These are phyloP conservation scores for Leucophenga montana DNA, from an alignment of 2,888 invertebrate genomes.

Conservation along the genomic window DNA sequence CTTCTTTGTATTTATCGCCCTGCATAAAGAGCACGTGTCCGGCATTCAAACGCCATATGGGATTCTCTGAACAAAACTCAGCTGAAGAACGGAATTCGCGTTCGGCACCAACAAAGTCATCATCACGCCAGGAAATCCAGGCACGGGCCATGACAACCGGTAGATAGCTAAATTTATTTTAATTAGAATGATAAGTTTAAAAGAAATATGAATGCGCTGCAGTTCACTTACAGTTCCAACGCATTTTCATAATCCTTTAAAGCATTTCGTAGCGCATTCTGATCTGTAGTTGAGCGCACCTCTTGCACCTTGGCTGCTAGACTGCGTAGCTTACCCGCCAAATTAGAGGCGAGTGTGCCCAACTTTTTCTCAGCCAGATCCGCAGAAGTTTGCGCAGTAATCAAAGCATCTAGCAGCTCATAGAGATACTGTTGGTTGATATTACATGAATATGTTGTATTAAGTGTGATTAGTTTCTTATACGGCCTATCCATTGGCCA, in stretches of 20 bases:
- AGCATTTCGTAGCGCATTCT: slow-evolving; percentile 89
- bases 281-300: slow-evolving; percentile 89
- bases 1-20: slow-evolving; percentile 98
- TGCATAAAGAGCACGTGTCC: slow-evolving; percentile 99
- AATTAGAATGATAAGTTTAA: background rate
- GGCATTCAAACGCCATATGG: slow-evolving; percentile 97
- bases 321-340: slow-evolving; percentile 91
- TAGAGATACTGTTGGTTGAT: slow-evolving; percentile 85
- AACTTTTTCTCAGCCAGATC: slow-evolving; percentile 97
- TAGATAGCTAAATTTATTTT: slow-evolving; percentile 79
- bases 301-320: slow-evolving; percentile 96
- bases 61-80: slow-evolving; percentile 98
- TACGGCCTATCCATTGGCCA: too few species aligned
- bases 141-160: slow-evolving; percentile 99
- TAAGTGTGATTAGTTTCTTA: too few species aligned
- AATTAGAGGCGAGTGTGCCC: slow-evolving; percentile 92
- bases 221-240: slow-evolving; percentile 78
- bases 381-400: slow-evolving; percentile 96
- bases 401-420: slow-evolving; percentile 96
- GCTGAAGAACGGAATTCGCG: slow-evolving; percentile 97
- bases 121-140: slow-evolving; percentile 98
- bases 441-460: too few species aligned
- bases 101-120: slow-evolving; percentile 96
- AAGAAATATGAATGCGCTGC: background rate
- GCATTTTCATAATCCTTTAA: slow-evolving; percentile 92